Conservation (phyloP, 2,113 vertebrate species). For the Cnemophilus loriae region DNA sequence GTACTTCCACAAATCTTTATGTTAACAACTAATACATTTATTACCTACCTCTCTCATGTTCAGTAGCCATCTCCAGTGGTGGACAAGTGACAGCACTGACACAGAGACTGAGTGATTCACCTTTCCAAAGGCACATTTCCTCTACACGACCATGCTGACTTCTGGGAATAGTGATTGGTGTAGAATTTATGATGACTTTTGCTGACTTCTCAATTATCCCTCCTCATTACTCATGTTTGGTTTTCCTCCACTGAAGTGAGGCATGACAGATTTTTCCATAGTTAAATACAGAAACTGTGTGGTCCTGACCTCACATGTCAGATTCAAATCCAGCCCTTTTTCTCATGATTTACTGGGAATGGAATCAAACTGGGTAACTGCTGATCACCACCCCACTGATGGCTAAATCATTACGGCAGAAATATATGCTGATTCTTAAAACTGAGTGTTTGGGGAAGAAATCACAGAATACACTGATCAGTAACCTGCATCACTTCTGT, state of each 20-base stretch:
- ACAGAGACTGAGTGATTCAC: not conserved
- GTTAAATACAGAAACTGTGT: not conserved
- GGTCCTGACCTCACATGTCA: not conserved
- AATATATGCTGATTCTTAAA: not conserved
- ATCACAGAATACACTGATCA: not conserved
- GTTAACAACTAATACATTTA: not conserved
- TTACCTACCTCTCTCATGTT: not conserved
- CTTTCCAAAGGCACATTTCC: not conserved
- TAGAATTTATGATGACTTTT: not conserved
- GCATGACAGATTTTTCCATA: not conserved
- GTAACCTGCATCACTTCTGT: not conserved
- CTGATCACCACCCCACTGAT: not conserved
- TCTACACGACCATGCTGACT: accelerated
- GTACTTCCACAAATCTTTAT: not conserved
- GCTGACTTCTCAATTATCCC: not conserved
- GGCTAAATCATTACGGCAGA: not conserved
- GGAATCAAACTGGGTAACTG: not conserved
- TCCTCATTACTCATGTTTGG: not conserved
- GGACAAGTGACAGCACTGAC: not conserved
- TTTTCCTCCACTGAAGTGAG: not conserved
- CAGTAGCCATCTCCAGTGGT: not conserved
- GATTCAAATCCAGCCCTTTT: not conserved
- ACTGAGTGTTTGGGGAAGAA: not conserved
- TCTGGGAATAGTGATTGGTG: not conserved
- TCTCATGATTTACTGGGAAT: not conserved